A percentile compares a stretch with the other conserved stretches of the same genome.
Evolutionary conservation across 30 jellyfish, hydroid and myxozoan species (phyloP).

Genomic region (Chrysaora quinquecirrha): DNA sequence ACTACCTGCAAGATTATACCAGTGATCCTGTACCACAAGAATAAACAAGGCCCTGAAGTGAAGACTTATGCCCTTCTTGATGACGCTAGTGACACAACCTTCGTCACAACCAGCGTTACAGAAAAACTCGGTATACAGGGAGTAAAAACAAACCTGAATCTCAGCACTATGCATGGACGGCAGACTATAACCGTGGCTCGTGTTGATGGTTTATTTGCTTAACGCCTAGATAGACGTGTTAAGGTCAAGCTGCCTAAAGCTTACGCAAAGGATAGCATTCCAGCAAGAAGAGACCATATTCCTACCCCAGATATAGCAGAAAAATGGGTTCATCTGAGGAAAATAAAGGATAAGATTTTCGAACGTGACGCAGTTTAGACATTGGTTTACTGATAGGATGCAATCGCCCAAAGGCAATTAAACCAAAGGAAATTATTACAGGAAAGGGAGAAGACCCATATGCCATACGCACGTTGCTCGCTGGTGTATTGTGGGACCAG

Average conservation of each 20-base stretch:
- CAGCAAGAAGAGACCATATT: constrained; percentile 16
- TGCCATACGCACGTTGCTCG: constrained; percentile 32
- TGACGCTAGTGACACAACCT: constrained; percentile 3
- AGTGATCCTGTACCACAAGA: neutral
- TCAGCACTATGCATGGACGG: constrained; percentile 6
- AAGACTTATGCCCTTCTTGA: neutral
- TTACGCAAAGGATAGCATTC: constrained; percentile 11
- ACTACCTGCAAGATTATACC: neutral
- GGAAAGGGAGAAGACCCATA: constrained; percentile 39
- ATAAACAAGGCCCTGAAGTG: neutral
- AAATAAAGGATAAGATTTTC: constrained; percentile 4
- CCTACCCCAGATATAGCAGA: constrained; percentile 20
- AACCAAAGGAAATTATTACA: constrained; percentile 21
- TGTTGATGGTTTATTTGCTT: neutral
- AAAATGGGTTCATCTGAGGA: constrained; percentile 11
- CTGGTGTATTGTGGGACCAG: constrained; percentile 43
- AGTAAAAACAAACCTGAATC: neutral
- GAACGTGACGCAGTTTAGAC: constrained; percentile 17
- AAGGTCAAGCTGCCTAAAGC: constrained; percentile 12
- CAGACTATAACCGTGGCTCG: neutral
- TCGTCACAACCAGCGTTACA: neutral
- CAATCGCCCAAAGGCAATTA: constrained; percentile 25
- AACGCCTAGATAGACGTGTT: constrained; percentile 20
- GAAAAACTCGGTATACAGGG: neutral
- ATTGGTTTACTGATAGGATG: constrained; percentile 18